Conservation (phyloP, 2,888 invertebrate genomes). For the Ectobius pallidus region DNA sequence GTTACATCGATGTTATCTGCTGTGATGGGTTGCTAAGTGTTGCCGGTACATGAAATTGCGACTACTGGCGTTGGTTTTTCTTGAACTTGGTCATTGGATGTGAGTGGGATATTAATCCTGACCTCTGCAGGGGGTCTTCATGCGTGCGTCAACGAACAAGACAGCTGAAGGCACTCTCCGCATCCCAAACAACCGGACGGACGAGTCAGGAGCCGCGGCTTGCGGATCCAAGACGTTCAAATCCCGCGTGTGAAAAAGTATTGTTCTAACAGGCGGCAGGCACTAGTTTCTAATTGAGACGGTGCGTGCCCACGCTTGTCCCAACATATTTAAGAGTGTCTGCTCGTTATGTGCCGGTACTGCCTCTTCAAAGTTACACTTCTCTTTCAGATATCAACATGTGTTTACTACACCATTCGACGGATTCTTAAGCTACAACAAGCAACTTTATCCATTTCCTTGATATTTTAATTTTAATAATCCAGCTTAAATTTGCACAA, state of each 20-base stretch:
- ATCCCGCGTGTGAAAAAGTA: neutral
- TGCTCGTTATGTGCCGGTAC: too few species aligned
- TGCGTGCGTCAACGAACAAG: conserved; percentile 34
- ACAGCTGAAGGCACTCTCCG: conserved; percentile 18
- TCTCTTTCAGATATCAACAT: too few species aligned
- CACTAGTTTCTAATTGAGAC: too few species aligned
- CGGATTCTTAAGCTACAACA: too few species aligned
- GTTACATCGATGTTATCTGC: neutral
- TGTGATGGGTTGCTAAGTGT: neutral
- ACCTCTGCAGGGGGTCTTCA: conserved; percentile 33
- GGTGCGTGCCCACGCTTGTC: too few species aligned
- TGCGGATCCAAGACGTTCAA: neutral
- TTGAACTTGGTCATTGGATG: neutral
- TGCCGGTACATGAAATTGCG: neutral
- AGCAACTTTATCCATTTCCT: too few species aligned
- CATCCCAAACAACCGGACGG: conserved; percentile 32
- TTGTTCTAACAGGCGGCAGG: neutral
- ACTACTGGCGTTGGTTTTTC: neutral
- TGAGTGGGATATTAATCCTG: conserved; percentile 32
- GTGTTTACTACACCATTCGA: too few species aligned
- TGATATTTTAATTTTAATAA: too few species aligned
- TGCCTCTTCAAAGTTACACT: too few species aligned
- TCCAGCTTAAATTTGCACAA: too few species aligned
- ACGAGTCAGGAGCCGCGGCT: neutral
- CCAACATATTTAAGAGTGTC: too few species aligned